Conservation (phyloP, 2,797 vertebrate species). For the Salmo trutta region DNA sequence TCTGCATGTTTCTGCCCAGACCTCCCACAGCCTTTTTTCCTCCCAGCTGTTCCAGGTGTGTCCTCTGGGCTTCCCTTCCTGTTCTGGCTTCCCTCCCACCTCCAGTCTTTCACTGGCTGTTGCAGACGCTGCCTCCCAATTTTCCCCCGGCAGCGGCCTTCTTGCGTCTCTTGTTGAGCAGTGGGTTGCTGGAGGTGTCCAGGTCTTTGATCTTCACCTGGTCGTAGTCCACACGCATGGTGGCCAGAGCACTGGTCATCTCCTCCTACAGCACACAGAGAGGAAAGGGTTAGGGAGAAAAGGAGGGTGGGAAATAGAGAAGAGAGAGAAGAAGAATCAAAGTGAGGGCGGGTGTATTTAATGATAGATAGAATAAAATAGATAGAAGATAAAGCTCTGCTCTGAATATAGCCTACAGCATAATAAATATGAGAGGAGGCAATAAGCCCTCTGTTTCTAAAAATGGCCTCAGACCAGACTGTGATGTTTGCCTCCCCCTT, state of each 20-base stretch:
- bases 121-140: conserved; percentile 82
- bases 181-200: conserved; percentile 93
- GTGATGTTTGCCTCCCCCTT: conserved; percentile 33
- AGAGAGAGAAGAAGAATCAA: background rate
- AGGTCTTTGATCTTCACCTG: conserved; percentile 98
- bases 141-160: conserved; percentile 85
- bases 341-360: background rate
- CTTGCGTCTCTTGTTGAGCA: conserved; percentile 95
- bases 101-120: conserved; percentile 82
- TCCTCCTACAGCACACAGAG: conserved; percentile 81
- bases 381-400: background rate
- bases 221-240: conserved; percentile 98
- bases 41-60: background rate
- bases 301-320: too few relatives aligned
- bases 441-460: background rate
- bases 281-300: background rate
- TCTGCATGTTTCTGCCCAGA: background rate
- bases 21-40: background rate
- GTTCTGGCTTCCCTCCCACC: conserved; percentile 18
- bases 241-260: conserved; percentile 96
- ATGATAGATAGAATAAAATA: background rate
- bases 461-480: background rate
- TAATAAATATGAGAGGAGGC: background rate
- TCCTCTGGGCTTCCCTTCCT: conserved; percentile 10
- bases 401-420: background rate